Percentiles rank a stretch among this genome's conserved stretches.
These are phyloP conservation scores for Phasianus colchicus DNA, from an alignment of 2,113 vertebrate species.

Conservation along the genomic window DNA sequence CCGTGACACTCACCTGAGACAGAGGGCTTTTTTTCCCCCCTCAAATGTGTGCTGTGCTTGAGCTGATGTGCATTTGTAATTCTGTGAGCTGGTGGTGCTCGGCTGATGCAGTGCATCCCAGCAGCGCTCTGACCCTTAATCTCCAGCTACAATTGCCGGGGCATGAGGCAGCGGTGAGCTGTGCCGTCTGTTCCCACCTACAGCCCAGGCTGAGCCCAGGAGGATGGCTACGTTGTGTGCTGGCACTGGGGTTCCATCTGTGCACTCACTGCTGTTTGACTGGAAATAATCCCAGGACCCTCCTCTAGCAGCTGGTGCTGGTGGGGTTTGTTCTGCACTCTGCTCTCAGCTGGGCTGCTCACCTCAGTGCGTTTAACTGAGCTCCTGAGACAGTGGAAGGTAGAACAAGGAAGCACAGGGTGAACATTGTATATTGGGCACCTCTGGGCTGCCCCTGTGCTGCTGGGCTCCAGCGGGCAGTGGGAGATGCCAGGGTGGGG, in stretches of 20 bases:
- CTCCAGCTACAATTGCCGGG: neutral
- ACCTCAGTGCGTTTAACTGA: neutral
- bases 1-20: slow-evolving; percentile 42
- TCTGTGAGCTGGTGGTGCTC: neutral
- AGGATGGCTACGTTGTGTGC: neutral
- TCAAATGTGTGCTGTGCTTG: neutral
- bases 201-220: neutral
- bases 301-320: neutral
- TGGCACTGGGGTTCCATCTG: neutral
- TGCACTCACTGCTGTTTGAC: neutral
- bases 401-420: neutral
- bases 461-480: neutral
- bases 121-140: neutral
- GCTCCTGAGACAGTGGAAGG: neutral
- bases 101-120: neutral
- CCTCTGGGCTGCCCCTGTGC: neutral
- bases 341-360: neutral
- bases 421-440: fast-evolving
- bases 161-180: neutral
- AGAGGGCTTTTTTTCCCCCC: neutral
- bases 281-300: neutral
- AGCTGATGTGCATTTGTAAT: neutral
- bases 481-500: neutral
- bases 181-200: neutral
- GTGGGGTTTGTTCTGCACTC: neutral